Conservation (phyloP, 2,888 invertebrate species). For the Crepidodera aurea region DNA sequence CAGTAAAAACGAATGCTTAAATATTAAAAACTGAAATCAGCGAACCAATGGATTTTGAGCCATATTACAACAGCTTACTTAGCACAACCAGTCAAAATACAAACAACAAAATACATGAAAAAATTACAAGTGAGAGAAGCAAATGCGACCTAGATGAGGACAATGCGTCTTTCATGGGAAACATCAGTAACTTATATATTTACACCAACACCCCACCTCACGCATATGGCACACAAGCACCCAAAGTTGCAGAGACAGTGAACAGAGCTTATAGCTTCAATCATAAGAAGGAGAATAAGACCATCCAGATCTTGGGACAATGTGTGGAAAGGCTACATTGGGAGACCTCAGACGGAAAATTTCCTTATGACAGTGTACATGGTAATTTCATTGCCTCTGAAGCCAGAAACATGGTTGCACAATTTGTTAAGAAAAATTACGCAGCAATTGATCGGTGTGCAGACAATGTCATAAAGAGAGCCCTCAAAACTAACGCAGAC, state of each 20-base stretch:
- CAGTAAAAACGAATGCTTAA: no score
- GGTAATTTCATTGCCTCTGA: constrained; percentile 46
- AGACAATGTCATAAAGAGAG: neutral
- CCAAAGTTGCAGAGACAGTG: constrained; percentile 48
- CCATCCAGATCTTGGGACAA: constrained; percentile 11
- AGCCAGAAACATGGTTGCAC: constrained; percentile 37
- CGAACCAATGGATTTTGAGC: no score
- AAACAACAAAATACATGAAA: no score
- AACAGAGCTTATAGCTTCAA: constrained; percentile 41
- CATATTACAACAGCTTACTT: no score
- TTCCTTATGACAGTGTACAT: constrained; percentile 40
- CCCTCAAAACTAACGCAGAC: no score
- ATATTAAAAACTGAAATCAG: no score
- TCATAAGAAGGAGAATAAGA: constrained; percentile 31
- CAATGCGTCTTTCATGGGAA: no score
- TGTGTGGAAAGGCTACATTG: constrained; percentile 34
- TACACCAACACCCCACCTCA: constrained; percentile 46
- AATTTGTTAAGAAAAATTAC: constrained; percentile 26
- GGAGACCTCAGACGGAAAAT: constrained; percentile 37
- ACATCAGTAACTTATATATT: constrained; percentile 35
- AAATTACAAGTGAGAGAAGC: no score
- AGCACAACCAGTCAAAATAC: no score
- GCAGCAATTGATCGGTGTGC: constrained; percentile 12
- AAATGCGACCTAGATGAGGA: no score
- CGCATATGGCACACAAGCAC: constrained; percentile 47